Conservation (phyloP, 2,888 invertebrate species). For the Drosophila mayaguana region DNA sequence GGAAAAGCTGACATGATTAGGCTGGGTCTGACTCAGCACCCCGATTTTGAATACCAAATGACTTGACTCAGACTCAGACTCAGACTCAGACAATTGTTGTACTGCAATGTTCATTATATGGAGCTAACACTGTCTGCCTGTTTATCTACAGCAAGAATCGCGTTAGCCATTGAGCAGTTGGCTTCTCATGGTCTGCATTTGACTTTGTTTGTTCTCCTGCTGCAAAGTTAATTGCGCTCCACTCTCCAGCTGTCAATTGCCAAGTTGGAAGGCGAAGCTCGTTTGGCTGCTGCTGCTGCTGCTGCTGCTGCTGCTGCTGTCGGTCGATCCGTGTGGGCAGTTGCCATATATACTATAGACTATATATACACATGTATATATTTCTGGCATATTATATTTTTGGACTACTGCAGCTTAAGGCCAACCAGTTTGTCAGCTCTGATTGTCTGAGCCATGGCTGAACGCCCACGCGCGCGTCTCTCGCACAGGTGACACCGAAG, state of each 20-base stretch:
- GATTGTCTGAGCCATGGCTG: constrained; percentile 47
- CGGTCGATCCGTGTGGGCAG: constrained; percentile 38
- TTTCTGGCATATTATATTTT: constrained; percentile 7
- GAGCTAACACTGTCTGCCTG: constrained; percentile 1
- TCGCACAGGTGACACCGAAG: constrained; percentile 36
- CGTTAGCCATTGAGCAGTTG: constrained; percentile 19
- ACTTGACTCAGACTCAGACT: too few relatives aligned
- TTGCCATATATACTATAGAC: neutral
- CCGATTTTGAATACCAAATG: neutral
- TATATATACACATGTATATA: neutral
- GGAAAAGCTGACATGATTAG: neutral
- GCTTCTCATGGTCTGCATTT: constrained; percentile 25
- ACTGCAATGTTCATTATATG: neutral
- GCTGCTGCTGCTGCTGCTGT: constrained; percentile 24
- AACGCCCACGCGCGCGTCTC: constrained; percentile 45
- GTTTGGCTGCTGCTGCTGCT: constrained; percentile 28
- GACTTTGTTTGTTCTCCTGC: constrained; percentile 43
- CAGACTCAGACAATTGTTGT: neutral
- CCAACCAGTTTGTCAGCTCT: constrained; percentile 48
- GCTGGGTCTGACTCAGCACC: neutral
- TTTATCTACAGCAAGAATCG: constrained; percentile 35
- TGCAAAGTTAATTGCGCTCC: constrained; percentile 58
- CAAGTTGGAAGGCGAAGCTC: constrained; percentile 38
- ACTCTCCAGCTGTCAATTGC: constrained; percentile 57
- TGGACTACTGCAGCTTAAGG: constrained; percentile 45